Base-by-base conservation (phyloP, 2,113 vertebrate genomes). In the Mixornis gularis region DNA sequence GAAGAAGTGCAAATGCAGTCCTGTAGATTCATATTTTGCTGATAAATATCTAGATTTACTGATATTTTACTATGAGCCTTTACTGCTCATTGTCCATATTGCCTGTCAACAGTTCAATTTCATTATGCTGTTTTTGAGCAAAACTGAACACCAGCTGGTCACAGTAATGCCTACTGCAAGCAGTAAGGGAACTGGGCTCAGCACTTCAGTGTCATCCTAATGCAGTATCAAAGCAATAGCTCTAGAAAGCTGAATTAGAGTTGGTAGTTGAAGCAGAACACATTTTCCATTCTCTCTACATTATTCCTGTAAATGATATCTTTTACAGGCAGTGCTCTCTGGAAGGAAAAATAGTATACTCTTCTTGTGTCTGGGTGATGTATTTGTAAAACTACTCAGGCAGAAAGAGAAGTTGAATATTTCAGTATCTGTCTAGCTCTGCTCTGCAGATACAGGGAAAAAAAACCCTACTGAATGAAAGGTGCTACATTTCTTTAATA, bases 341-440 rank as follows among this genome's bases (percentile, higher is more conserved):
- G 55, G 48, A 92, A 95, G 90, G 85, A 93, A 92, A 92, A 96
- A 90, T n/a, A 56, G 13, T 65, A 9, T 69, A 79, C 55, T 69
- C 44, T 56, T 83, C 56, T 74, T 71, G 32, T 85, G 79, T 78
- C 72, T 90, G 58, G 53, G 25, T 51, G 93, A 83, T 69, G 53
- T 58, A 87, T 95, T 94, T 93, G 87, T 94, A 79, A 95, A 94
- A 92, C 55, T 95, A 70, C 71, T 95, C 87, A 94, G 63, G 80
- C 86, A 95, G 84, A 71, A 86, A 89, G 34, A 62, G 51, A 85
- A 84, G 60, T 19, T 90, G 92, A 95, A 93, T 94, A 95, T 92
- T 94, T 96, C 90, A 96, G 53, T 70, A 29, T 86, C 73, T 87
- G 52, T 64, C 90, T 85, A 55, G 58, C 58, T 58, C 49, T 94